Evolutionary conservation across 2,113 vertebrate species (phyloP).

Genomic region (Ceratotherium simum): DNA sequence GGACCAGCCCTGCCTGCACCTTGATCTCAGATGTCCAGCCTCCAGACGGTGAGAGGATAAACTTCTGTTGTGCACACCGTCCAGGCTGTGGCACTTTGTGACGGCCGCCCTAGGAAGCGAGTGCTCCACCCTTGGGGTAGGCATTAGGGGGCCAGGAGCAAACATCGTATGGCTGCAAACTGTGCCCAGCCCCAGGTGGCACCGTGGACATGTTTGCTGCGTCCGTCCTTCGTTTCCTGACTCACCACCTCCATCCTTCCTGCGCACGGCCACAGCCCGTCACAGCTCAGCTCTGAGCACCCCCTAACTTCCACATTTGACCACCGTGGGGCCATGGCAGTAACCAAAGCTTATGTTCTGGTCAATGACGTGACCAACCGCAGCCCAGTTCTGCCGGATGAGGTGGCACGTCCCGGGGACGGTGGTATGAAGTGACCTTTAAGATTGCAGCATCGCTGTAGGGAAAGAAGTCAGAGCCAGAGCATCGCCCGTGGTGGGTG

Average conservation of each 20-base stretch:
- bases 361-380: rapidly evolving
- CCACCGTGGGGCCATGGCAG: rapidly evolving
- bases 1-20: neutral
- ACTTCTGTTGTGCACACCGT: rapidly evolving
- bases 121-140: rapidly evolving
- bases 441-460: no score
- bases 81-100: rapidly evolving
- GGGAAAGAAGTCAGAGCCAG: neutral
- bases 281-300: neutral
- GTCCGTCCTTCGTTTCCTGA: neutral
- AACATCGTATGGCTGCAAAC: rapidly evolving
- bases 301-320: rapidly evolving
- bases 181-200: rapidly evolving
- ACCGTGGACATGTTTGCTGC: rapidly evolving
- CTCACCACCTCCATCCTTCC: rapidly evolving
- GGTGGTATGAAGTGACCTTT: rapidly evolving
- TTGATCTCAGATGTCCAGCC: rapidly evolving
- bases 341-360: rapidly evolving
- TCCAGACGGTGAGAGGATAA: no score
- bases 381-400: rapidly evolving
- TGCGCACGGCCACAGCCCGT: neutral
- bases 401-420: rapidly evolving
- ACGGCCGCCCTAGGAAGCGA: rapidly evolving
- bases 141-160: neutral
- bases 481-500: no score